Evolutionary conservation across 2,797 vertebrate species (phyloP).

Genomic region (Tadarida brasiliensis): DNA sequence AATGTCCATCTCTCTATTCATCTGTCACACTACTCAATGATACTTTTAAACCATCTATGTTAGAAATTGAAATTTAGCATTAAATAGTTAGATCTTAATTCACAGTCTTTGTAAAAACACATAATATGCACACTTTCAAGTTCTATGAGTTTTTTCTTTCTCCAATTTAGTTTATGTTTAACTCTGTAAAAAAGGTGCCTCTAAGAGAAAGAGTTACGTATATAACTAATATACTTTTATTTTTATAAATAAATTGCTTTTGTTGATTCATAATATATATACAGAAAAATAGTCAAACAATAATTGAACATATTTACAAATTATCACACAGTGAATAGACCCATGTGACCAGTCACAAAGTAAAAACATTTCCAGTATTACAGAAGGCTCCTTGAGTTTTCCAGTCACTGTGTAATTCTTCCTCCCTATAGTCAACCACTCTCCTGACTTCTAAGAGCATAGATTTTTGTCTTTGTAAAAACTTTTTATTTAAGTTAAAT

Average conservation of each 20-base stretch:
- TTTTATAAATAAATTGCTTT: not conserved
- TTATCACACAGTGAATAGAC: constrained; percentile 1
- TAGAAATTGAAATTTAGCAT: constrained; percentile 42
- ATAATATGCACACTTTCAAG: not conserved
- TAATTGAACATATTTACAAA: not conserved
- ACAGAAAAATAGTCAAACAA: not conserved
- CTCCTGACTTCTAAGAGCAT: not conserved
- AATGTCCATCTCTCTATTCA: constrained; percentile 21
- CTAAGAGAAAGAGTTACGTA: constrained; percentile 7
- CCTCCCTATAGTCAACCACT: not conserved
- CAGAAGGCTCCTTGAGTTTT: not conserved
- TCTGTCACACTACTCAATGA: constrained; percentile 26
- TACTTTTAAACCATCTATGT: constrained; percentile 30
- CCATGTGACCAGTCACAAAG: not conserved
- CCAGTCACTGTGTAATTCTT: not conserved
- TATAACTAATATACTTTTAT: not conserved
- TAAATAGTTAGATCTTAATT: constrained; percentile 34
- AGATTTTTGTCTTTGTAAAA: not conserved
- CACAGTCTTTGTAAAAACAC: not conserved
- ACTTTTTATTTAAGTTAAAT: not conserved
- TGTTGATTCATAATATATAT: not conserved
- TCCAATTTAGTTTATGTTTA: constrained; percentile 28
- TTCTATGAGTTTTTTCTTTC: not conserved
- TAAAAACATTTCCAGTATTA: not conserved
- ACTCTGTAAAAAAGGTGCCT: not conserved